Base-by-base conservation (phyloP, 37 sponge, comb jelly and placozoan genomes). In the Haliclona indistincta region DNA sequence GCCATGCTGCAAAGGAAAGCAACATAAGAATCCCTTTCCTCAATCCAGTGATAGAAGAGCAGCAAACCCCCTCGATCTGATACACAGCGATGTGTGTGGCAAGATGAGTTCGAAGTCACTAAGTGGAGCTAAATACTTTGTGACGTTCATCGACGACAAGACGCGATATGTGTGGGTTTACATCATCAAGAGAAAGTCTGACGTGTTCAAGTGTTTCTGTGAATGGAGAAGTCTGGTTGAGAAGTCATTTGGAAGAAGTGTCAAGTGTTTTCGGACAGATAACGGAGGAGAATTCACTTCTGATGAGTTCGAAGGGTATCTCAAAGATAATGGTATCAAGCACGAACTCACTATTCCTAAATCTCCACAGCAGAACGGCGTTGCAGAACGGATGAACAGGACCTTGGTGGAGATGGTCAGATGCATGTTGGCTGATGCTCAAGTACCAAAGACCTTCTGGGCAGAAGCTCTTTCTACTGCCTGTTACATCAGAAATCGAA, bases 361-460 rank as follows among this genome's bases (percentile, higher is more conserved):
- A 33, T 51, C 45, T 5, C 78, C 78, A 36, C 67, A 77, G 33
- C 78, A 64, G 33, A 77, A 65, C 45, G 78, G 78, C 28, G 67
- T 77, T 45, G 76, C 76, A 34, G 63, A 75, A 26, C 2, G 63
- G 40, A 43, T 66, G 52, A 77, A 77, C 45, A 30, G 78, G 68
- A 77, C 78, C 8, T 54, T 77, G 34, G 78, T 77, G 36, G 78
- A 77, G 36, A 67, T 35, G 39, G 67, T 77, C 8, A 47, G 78
- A 77, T 77, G 52, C 3, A 77, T 66, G 78, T 33, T 77, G 3
- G 42, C 67, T 5, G 78, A 42, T 77, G 51, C 68, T 34, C 1
- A 77, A 19, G 30, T 77, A 15, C 78, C 78, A 10, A 30, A 77
- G 1, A 15, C 3, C 2, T 67, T 77, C 36, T 77, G 78, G 78